These are phyloP conservation scores for Alectoris magna DNA, from an alignment of 2,797 vertebrate genomes.

Conservation along the genomic window DNA sequence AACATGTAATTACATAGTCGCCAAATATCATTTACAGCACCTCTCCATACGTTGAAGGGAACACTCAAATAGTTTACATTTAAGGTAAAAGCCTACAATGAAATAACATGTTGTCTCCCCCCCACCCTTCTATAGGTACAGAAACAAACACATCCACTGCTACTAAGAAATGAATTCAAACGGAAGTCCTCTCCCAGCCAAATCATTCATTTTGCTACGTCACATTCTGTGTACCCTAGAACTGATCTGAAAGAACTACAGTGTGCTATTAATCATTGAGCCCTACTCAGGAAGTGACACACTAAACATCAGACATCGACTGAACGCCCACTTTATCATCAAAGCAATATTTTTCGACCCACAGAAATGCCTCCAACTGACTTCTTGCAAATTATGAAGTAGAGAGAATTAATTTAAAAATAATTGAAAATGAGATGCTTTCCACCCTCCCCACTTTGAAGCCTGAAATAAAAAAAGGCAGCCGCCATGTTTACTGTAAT, in stretches of 20 bases:
- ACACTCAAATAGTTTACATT: not conserved
- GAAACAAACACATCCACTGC: not conserved
- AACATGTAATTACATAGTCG: not conserved
- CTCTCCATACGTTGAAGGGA: not conserved
- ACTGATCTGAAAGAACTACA: not conserved
- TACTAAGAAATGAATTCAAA: not conserved
- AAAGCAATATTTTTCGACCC: not conserved
- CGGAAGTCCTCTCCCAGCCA: not conserved
- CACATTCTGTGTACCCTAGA: not conserved
- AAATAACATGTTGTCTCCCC: not conserved
- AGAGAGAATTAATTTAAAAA: not conserved
- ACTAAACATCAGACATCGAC: not conserved
- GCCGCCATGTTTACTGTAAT: not conserved
- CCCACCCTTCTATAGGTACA: not conserved
- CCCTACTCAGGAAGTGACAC: not conserved
- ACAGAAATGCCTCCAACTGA: not conserved
- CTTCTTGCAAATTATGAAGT: not conserved
- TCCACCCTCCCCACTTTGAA: fast-evolving
- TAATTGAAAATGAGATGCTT: not conserved
- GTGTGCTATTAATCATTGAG: fast-evolving
- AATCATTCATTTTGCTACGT: not conserved
- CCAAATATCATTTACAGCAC: not conserved
- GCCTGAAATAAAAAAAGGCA: not conserved
- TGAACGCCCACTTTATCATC: not conserved
- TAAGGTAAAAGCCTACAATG: not conserved